These are phyloP conservation scores for Leuctra nigra DNA, from an alignment of 2,888 invertebrate genomes.

Conservation along the genomic window DNA sequence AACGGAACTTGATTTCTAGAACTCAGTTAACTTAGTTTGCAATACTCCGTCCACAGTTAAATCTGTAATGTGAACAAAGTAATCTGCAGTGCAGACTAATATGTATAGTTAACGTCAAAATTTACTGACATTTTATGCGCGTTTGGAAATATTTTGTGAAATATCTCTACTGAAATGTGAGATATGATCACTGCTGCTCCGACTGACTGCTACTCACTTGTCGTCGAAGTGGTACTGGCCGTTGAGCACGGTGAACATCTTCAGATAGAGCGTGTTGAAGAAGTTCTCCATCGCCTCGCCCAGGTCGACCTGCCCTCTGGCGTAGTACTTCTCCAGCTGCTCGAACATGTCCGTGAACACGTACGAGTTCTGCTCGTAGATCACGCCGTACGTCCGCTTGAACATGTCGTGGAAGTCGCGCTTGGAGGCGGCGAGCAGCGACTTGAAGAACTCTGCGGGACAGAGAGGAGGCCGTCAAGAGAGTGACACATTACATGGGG, in stretches of 20 bases:
- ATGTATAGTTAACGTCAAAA: too few relatives aligned
- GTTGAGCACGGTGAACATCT: conserved; percentile 93
- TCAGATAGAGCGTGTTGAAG: conserved; percentile 87
- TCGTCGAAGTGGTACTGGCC: conserved; percentile 86
- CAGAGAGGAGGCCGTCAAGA: not conserved
- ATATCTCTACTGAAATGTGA: too few relatives aligned
- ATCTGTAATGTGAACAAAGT: too few relatives aligned
- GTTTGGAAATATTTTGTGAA: too few relatives aligned
- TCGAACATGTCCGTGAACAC: conserved; percentile 88
- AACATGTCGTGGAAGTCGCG: conserved; percentile 93
- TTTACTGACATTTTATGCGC: too few relatives aligned
- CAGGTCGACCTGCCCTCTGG: conserved; percentile 74
- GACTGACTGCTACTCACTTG: conserved; percentile 61
- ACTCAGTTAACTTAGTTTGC: too few relatives aligned
- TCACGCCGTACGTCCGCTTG: conserved; percentile 87
- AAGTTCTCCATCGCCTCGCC: conserved; percentile 85
- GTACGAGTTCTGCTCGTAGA: conserved; percentile 89
- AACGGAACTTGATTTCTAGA: too few relatives aligned
- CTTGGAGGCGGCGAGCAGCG: conserved; percentile 73
- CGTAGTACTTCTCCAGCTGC: conserved; percentile 85
- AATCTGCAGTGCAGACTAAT: too few relatives aligned
- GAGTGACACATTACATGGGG: too few relatives aligned
- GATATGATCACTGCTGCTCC: too few relatives aligned
- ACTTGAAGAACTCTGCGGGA: conserved; percentile 61
- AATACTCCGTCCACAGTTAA: too few relatives aligned